These are phyloP conservation scores for Urophycis tenuis DNA, from an alignment of 2,797 vertebrate genomes.

Conservation along the genomic window DNA sequence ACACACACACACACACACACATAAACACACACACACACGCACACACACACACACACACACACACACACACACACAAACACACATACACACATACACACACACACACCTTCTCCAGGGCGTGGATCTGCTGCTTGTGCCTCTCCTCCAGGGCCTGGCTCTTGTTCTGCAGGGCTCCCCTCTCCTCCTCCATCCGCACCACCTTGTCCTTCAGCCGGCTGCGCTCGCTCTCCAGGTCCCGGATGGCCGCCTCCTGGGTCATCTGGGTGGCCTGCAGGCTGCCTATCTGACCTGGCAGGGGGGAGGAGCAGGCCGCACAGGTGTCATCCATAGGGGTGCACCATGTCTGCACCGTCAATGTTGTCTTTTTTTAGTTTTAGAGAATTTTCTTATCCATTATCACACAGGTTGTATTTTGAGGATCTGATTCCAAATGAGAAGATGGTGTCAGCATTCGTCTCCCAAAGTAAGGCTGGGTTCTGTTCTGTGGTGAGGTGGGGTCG, in stretches of 20 bases:
- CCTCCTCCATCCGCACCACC: slow-evolving; percentile 86
- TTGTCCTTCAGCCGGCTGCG: slow-evolving; percentile 88
- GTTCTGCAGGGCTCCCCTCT: slow-evolving; percentile 81
- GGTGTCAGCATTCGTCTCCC: no score
- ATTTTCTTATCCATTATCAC: no score
- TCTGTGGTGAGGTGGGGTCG: no score
- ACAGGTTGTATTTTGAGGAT: no score
- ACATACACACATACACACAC: slow-evolving; percentile 10
- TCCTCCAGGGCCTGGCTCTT: slow-evolving; percentile 88
- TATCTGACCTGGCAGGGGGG: slow-evolving; percentile 80
- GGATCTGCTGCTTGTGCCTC: slow-evolving; percentile 86
- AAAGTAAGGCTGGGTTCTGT: no score
- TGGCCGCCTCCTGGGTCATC: slow-evolving; percentile 95
- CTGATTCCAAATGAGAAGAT: no score
- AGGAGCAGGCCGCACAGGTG: background rate
- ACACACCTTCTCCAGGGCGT: slow-evolving; percentile 86
- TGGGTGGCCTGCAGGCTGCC: slow-evolving; percentile 97
- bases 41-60: background rate
- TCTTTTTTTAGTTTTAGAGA: no score
- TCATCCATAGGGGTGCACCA: slow-evolving; percentile 8
- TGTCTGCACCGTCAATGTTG: no score
- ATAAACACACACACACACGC: background rate
- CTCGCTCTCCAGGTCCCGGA: slow-evolving; percentile 95
- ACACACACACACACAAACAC: slow-evolving; percentile 10
- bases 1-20: background rate